Evolutionary conservation across 2,797 vertebrate genomes (phyloP), one percentile per base, ranked within the genome.

Genomic region (Xiphorhynchus erythropygius): DNA sequence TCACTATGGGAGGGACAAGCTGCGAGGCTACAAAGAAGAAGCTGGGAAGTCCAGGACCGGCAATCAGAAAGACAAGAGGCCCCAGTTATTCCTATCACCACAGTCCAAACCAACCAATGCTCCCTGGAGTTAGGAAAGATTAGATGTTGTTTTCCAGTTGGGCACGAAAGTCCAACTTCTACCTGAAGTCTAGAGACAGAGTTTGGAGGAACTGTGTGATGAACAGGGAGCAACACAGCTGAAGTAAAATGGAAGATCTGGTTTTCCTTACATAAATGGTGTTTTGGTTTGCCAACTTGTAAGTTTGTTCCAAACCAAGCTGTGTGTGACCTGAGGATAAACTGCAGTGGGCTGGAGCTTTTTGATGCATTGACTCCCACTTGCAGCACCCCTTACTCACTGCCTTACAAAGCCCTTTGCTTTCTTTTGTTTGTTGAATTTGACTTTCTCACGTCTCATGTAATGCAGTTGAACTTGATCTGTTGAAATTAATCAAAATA

Each of bases 301-400:
- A 80, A 79, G 22, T 27, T 11, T 42, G 32, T 23, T 84, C 69
- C 65, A 84, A 89, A 70, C 13, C 41, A 89, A 79, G n/a, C 23
- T 39, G 1, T 3, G 1, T 60, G 56, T 30, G 28, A 67, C 50
- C 18, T 12, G 3, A 59, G 22, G 37, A 47, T 46, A 28, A 57
- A 59, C 22, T 21, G 6, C 24, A 57, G 37, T 6, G 30, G 30
- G 8, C 10, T 52, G 27, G 59, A 84, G 18, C 7, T 90, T 84
- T 77, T 11, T 2, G 0, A 13, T 1, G 0, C 50, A 11, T 0
- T 49, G 28, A 30, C 28, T 90, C 39, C 41, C 16, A 53, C 23
- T 6, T 81, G 7, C 50, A 81, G n/a, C 12, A 32, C 27, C 37
- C 0, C 0, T 47, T n/a, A 44, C 46, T 50, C n/a, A 9, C 56